These are phyloP conservation scores for Epistrophe eligans DNA, from an alignment of 2,888 invertebrate species.

Conservation along the genomic window DNA sequence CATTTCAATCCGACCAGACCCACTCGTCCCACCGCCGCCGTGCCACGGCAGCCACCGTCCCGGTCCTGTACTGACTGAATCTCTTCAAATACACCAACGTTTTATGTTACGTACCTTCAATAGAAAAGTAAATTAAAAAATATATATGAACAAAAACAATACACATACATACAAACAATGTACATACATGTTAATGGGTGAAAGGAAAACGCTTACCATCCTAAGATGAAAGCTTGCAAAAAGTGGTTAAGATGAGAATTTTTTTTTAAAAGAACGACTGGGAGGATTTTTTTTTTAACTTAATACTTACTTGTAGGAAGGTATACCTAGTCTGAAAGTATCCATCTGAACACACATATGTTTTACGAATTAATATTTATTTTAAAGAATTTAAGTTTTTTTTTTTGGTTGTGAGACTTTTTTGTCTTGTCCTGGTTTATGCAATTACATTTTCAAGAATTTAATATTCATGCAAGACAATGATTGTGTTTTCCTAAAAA, in stretches of 20 bases:
- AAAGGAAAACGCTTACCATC: neutral
- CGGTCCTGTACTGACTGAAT: neutral
- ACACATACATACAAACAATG: neutral
- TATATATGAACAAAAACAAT: neutral
- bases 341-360: too few relatives aligned
- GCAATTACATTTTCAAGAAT: too few relatives aligned
- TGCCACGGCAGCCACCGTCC: too few relatives aligned
- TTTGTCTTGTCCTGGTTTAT: too few relatives aligned
- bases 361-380: too few relatives aligned
- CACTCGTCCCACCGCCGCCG: neutral
- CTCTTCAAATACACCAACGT: constrained; percentile 5
- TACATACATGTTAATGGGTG: too few relatives aligned
- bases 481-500: too few relatives aligned
- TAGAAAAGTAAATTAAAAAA: neutral
- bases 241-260: neutral
- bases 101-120: constrained; percentile 1
- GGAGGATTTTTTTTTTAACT: neutral
- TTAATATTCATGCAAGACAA: too few relatives aligned
- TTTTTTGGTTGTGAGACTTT: too few relatives aligned
- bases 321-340: neutral
- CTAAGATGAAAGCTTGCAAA: constrained; percentile 6
- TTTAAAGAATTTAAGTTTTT: too few relatives aligned
- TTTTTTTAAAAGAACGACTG: neutral
- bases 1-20: neutral
- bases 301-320: neutral